Evolutionary conservation across 2,888 invertebrate genomes (phyloP), one percentile per base, ranked within the genome.

Genomic region (Sphecodes monilicornis): DNA sequence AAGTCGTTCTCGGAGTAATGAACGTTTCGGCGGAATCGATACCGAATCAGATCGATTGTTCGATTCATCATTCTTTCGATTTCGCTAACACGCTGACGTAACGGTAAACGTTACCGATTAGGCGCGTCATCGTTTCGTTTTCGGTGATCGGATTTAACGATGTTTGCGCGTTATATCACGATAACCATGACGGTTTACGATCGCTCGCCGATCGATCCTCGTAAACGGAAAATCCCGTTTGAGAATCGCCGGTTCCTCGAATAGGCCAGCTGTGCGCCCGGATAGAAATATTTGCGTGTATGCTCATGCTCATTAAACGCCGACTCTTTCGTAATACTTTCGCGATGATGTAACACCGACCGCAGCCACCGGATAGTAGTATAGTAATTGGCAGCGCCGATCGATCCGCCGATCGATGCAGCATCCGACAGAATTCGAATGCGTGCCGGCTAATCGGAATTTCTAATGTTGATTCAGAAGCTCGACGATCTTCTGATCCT

Each of bases 181-280:
- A 60, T 60, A 32, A 60, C 60, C 8, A 60, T 32, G 29, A 16
- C 16, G 36, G 26, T 54, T 66, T 57, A 39, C 50, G 66, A 76
- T 39, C 29, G 11, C 1, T 54, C 13, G 64, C 57, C 57, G 36
- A 76, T 72, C 54, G 43, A 66, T 66, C 54, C 41, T 6, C 36
- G 75, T 64, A 75, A 76, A 72, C 54, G 71, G 71, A 82, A 82
- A 80, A 80, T 82, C 43, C 80, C 80, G 57, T 75, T 43, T n/a
- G 43, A 41, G 32, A 57, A 26, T 22, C 60, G 26, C 66, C 66
- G 66, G 22, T 36, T 70, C 36, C 16, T 10, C 26, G 66, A 50
- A 32, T 29, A 50, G 13, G 46, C 29, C 71, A 76, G 60, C 66
- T 80, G 54, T 11, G 71, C 66, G 10, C 29, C 60, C 36, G 8